Evolutionary conservation across 2,888 invertebrate genomes (phyloP), one percentile per base, ranked within the genome.

Genomic region (Heterodera filipjevi): DNA sequence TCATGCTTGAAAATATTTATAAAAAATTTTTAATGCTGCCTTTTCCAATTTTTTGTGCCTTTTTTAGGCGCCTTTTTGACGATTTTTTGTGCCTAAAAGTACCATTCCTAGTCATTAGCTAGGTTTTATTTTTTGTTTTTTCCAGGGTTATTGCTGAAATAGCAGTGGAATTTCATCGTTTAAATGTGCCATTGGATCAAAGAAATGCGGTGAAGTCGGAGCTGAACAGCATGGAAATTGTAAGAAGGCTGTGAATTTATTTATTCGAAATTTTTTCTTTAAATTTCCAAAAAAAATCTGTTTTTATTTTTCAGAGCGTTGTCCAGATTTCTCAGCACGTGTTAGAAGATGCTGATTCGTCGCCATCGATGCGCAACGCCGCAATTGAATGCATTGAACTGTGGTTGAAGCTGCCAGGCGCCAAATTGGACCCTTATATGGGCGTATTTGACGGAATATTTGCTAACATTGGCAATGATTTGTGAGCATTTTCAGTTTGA

Each of bases 341-440:
- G 1, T 78, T 86, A 30, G 76, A 79, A 16, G 83, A 78, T n/a
- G 78, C 82, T 32, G 84, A 85, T 35, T 81, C 84, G 33, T 78
- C 84, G 22, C 80, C 86, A 16, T 84, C 85, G 16, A 79, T 83
- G 5, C 80, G 82, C 46, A 86, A 86, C 72, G 85, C 87, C 19
- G 87, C 87, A 14, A 83, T 87, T 1, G 87, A 86, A 74, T 87
- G 87, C 78, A 85, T 87, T 33, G 87, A 87, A 76, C 82, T 83
- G 66, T 87, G 87, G 87, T 71, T 86, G 71, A 82, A 85, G 53
- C 71, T 87, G 53, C 87, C 87, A 19, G 86, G 85, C 77, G 77
- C 81, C 3, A 72, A 79, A 30, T 30, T 81, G 12, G 53, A 66
- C 39, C 74, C 79, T 44, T 81, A 72, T 49, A 30, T 75, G 71